Evolutionary conservation across 30 jellyfish, hydroid and myxozoan species (phyloP), one percentile per base, ranked within the genome.

Genomic region (Clytia hemisphaerica): DNA sequence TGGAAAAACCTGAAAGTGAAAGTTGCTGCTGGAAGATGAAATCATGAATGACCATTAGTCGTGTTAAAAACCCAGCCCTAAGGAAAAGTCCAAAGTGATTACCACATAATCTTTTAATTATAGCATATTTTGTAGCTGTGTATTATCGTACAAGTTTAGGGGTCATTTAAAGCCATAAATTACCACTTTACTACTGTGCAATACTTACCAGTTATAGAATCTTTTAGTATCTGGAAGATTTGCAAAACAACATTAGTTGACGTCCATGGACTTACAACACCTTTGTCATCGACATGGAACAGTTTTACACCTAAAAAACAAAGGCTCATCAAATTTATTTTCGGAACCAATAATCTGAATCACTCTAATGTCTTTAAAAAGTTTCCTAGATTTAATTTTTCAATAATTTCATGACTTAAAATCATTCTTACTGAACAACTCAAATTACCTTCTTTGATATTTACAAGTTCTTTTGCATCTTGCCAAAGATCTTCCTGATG

Each of bases 191-290:
- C n/a, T n/a, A 42, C 19, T 16, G 19, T 12, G 19, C 19, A 27
- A n/a, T 0, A 44, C 81, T 18, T 68, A 75, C 93, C 93, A n/a
- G n/a, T n/a, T 47, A 66, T 33, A 71, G 34, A 15, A 3, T 79
- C 93, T 59, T 80, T 79, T 0, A 70, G 81, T 26, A 88, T 60
- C 48, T 88, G 97, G 59, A 72, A 80, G 22, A 88, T 48, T 55
- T 80, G 75, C 14, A 88, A 58, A 22, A n/a, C n/a, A n/a, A 26
- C 63, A 54, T 93, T 73, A 4, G 97, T 94, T 18, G 66, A 19
- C 21, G 85, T 51, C 94, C 94, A 80, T 3, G 93, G 69, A 50
- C 97, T 75, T 27, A 79, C 94, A 1, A 45, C 73, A 31, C 76
- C 73, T 28, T 67, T 29, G 15, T 67, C 40, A 45, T 80, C 97